Conservation (phyloP, 1,140 invertebrate genomes). For the Panonychus citri region DNA sequence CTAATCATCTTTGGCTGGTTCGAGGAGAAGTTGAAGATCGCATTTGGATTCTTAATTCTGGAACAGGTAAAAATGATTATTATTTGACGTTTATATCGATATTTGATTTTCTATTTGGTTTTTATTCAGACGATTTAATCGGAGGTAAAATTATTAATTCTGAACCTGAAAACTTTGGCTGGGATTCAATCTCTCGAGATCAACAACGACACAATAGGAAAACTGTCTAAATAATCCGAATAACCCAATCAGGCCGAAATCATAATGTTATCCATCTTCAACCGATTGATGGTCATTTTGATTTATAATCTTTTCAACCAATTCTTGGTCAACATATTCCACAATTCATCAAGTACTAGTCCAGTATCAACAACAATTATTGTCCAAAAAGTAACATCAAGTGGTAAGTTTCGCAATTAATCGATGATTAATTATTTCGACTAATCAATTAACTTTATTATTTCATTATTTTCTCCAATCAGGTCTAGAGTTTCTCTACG, state of each 20-base stretch:
- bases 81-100: too few species aligned
- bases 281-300: slow-evolving; percentile 52
- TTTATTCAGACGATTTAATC: background rate
- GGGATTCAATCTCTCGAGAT: background rate
- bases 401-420: too few species aligned
- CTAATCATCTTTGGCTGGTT: slow-evolving; percentile 4
- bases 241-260: slow-evolving; percentile 30
- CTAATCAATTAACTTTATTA: too few species aligned
- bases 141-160: background rate
- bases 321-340: background rate
- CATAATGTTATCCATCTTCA: slow-evolving; percentile 54
- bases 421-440: too few species aligned
- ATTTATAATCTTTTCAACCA: slow-evolving; percentile 21
- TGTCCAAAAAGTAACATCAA: too few species aligned
- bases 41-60: slow-evolving; percentile 10
- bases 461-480: too few species aligned
- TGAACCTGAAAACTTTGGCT: slow-evolving; percentile 1
- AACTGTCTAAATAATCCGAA: slow-evolving; percentile 45
- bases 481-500: slow-evolving; percentile 43
- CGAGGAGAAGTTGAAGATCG: background rate
- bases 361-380: too few species aligned
- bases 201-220: slow-evolving; percentile 23
- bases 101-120: too few species aligned
- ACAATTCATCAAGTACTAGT: too few species aligned
- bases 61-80: too few species aligned